Conservation (phyloP, 2,797 vertebrate genomes). For the Craterocephalus amniculus region DNA sequence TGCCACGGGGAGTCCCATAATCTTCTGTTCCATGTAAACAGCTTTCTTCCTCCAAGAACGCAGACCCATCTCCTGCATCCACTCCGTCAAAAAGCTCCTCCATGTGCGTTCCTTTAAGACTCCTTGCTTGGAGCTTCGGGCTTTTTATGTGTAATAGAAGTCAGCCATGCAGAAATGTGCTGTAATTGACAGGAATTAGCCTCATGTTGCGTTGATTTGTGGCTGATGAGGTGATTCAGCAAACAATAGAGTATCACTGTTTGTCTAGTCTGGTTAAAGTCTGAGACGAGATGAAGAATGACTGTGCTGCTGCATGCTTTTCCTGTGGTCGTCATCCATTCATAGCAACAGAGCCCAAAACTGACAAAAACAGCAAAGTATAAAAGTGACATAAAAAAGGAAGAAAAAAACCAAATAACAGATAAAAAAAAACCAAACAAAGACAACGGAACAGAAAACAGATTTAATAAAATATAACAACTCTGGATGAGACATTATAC, state of each 20-base stretch:
- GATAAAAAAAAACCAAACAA: background rate
- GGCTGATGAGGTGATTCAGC: constrained; percentile 56
- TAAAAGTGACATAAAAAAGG: background rate
- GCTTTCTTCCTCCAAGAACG: constrained; percentile 74
- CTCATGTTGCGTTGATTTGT: constrained; percentile 62
- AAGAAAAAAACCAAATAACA: background rate
- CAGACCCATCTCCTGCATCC: constrained; percentile 57
- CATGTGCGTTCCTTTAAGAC: constrained; percentile 54
- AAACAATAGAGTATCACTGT: constrained; percentile 43
- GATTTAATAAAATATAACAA: no score
- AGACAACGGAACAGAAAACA: no score
- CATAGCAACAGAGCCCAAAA: background rate
- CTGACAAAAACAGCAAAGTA: no score
- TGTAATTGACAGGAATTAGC: constrained; percentile 60
- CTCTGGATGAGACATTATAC: no score
- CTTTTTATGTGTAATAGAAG: constrained; percentile 61
- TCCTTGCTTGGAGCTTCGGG: constrained; percentile 39
- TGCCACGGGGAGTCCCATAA: constrained; percentile 82
- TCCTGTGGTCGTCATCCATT: background rate
- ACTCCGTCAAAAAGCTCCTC: constrained; percentile 56
- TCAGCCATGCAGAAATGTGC: constrained; percentile 51
- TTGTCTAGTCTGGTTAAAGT: constrained; percentile 18
- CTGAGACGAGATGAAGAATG: background rate
- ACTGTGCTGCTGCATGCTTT: background rate
- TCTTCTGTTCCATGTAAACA: constrained; percentile 86